Evolutionary conservation across 2,797 vertebrate genomes (phyloP), one percentile per base, ranked within the genome.

Genomic region (Acanthornis magna): DNA sequence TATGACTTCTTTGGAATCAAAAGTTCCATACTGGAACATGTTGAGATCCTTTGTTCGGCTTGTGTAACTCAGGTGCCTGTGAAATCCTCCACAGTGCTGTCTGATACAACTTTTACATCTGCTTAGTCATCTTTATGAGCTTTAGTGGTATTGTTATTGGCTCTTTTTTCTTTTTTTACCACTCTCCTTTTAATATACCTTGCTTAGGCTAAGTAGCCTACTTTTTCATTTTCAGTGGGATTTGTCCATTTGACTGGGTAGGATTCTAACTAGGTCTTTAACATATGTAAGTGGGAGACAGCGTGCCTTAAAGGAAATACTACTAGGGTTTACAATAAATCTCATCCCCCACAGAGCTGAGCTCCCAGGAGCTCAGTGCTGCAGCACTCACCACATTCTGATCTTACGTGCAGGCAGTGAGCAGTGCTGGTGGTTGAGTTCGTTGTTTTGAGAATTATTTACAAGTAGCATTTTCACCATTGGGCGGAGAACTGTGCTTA

Each of bases 11-110:
- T 58, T 57, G 57, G 54, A 85, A 62, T 55, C 34, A 62, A 45
- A 71, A 54, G 17, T 17, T 65, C 29, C 58, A 13, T 21, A 16
- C 10, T 81, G 10, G 53, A 45, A 53, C 17, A 27, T 36, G 15
- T 48, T 0, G 0, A 61, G 55, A 53, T 32, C 25, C 63, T 81
- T 77, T 1, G 1, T 66, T 90, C 4, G 2, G 32, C 29, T n/a
- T 20, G 22, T 88, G 30, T 65, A 34, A 55, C 9, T 6, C 29
- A 38, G 25, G 26, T 50, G 38, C 40, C 62, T 87, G 47, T 81
- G 47, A 77, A 89, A 77, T 87, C 43, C 45, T 77, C 25, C 5
- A 3, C 30, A 43, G 26, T 17, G 2, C 38, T 30, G 13, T 66
- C 47, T 61, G 43, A 29, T 30, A 16, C 18, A 79, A 40, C 23